Evolutionary conservation across 2,797 vertebrate species (phyloP).

Genomic region (Enteromius paludinosus): DNA sequence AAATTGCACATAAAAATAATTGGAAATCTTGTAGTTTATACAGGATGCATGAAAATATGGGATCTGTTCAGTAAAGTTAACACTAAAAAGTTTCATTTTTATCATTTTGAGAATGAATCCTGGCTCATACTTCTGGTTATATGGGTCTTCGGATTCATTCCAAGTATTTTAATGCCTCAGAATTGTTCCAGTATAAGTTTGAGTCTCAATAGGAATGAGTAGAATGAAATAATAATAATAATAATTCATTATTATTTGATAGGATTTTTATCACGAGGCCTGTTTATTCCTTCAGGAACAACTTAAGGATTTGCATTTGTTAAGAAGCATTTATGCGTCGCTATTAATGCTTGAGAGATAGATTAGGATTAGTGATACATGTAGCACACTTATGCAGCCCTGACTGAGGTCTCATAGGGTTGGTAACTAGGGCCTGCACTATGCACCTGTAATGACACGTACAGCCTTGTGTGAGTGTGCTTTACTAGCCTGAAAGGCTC

Average conservation of each 20-base stretch:
- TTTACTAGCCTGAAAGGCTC: constrained; percentile 28
- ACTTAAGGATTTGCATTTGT: constrained; percentile 10
- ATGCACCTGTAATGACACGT: constrained; percentile 39
- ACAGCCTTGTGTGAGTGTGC: constrained; percentile 17
- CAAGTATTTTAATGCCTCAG: neutral
- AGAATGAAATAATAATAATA: neutral
- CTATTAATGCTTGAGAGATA: constrained; percentile 16
- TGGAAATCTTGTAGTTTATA: neutral
- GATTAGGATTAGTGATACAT: constrained; percentile 23
- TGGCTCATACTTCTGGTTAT: neutral
- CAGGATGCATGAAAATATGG: neutral
- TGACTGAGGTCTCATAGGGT: constrained; percentile 27
- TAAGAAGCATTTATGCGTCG: constrained; percentile 14
- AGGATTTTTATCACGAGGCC: constrained; percentile 1
- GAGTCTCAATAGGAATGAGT: neutral
- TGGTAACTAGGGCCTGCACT: constrained; percentile 46
- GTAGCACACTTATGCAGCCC: constrained; percentile 14
- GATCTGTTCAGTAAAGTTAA: neutral
- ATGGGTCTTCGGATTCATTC: neutral
- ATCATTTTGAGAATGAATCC: neutral
- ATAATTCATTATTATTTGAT: neutral
- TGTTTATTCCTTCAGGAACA: neutral
- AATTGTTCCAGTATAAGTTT: neutral
- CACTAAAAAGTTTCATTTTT: neutral
- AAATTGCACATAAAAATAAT: neutral